Evolutionary conservation across 2,113 vertebrate genomes (phyloP).

Genomic region (Vidua chalybeata): DNA sequence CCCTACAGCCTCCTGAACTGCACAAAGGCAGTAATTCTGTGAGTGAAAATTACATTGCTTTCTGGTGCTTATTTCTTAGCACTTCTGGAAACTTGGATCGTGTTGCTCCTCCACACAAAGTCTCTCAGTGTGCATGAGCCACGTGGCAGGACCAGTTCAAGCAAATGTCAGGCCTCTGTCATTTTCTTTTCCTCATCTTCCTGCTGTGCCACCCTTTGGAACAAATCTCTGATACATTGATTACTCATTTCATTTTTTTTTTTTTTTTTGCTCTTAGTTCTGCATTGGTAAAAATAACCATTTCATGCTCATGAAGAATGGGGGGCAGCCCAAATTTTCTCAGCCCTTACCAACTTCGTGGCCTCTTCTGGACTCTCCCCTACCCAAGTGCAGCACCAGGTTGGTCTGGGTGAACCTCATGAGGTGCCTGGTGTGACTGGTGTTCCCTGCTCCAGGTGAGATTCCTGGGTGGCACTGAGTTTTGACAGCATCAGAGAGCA

Average conservation of each 20-base stretch:
- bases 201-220: not conserved
- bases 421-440: not conserved
- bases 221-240: not conserved
- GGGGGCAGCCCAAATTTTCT: not conserved
- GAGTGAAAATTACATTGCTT: not conserved
- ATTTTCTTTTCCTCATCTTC: not conserved
- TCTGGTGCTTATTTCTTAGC: constrained; percentile 9
- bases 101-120: not conserved
- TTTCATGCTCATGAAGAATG: not conserved
- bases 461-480: not conserved
- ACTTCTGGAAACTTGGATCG: not conserved
- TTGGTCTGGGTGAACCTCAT: not conserved
- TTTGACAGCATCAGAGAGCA: not conserved
- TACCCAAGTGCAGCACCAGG: not conserved
- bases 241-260: not conserved
- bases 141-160: not conserved
- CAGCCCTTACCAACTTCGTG: rapidly evolving
- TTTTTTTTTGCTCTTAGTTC: not conserved
- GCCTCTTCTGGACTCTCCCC: not conserved
- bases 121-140: not conserved
- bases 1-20: not conserved
- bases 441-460: not conserved
- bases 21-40: constrained; percentile 11
- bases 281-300: not conserved
- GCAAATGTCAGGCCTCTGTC: not conserved